A percentile compares a stretch with the other conserved stretches of the same genome.
These are phyloP conservation scores for Larimichthys polyactis DNA, from an alignment of 2,113 vertebrate genomes.

Conservation along the genomic window DNA sequence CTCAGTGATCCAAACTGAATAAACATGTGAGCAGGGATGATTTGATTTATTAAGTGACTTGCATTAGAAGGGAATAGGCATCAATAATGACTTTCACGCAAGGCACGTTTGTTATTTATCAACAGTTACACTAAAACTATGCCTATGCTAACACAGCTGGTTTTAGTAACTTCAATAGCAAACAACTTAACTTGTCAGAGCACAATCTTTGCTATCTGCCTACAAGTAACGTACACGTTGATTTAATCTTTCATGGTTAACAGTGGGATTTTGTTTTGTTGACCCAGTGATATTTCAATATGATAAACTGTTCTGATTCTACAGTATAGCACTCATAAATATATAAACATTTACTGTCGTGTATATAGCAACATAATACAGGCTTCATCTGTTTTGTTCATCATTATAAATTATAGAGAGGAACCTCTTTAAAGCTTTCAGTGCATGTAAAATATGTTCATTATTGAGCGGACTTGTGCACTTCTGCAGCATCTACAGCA, in stretches of 20 bases:
- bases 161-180: not conserved
- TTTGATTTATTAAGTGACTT: conserved; percentile 23
- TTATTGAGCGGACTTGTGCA: not conserved
- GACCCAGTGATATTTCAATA: conserved; percentile 18
- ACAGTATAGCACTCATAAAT: not conserved
- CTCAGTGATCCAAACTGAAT: not conserved
- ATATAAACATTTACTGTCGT: not conserved
- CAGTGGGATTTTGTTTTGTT: not conserved
- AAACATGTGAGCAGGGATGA: conserved; percentile 8
- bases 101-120: not conserved
- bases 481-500: not conserved
- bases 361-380: conserved; percentile 10
- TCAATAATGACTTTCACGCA: not conserved
- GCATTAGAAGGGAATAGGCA: not conserved
- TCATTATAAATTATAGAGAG: conserved; percentile 24
- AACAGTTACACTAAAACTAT: not conserved
- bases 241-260: not conserved
- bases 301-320: conserved; percentile 13
- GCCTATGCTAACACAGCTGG: not conserved
- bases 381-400: conserved; percentile 33
- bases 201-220: not conserved
- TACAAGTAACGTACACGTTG: not conserved
- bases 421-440: conserved; percentile 16
- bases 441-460: not conserved
- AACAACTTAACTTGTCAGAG: not conserved